phyloP scores from a whole-genome alignment of 92 coral and sea anemone species.

The Zoanthus gigantus region DNA sequence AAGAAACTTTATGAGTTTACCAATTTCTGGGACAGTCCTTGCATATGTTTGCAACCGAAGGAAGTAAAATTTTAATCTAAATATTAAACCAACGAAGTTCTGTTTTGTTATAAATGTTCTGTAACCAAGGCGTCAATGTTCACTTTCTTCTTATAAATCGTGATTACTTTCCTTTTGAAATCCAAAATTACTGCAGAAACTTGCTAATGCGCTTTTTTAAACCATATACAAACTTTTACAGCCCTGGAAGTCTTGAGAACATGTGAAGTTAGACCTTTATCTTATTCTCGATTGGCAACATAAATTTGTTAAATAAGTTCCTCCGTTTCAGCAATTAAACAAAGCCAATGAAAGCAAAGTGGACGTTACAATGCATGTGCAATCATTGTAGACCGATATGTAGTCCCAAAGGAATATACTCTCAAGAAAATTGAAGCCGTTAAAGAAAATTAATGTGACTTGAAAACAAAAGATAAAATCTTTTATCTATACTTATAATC shows the following conservation, averaged over 20 bases:
- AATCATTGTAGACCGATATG: not conserved
- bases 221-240: not conserved
- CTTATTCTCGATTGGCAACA: not conserved
- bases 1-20: too few relatives aligned
- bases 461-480: slow-evolving; percentile 1
- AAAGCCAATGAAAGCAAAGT: not conserved
- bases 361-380: not conserved
- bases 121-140: too few relatives aligned
- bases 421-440: not conserved
- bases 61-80: too few relatives aligned
- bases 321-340: not conserved
- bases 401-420: not conserved
- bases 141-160: not conserved
- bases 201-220: not conserved
- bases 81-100: too few relatives aligned
- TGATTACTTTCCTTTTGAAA: not conserved
- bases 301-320: not conserved
- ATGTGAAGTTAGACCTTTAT: not conserved
- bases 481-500: not conserved
- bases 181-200: not conserved
- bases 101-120: too few relatives aligned
- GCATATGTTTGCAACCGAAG: too few relatives aligned
- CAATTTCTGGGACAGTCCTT: too few relatives aligned
- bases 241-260: not conserved
- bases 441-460: not conserved